Evolutionary conservation across 2,888 invertebrate species (phyloP), one percentile per base, ranked within the genome.

Genomic region (Agriopis marginaria): DNA sequence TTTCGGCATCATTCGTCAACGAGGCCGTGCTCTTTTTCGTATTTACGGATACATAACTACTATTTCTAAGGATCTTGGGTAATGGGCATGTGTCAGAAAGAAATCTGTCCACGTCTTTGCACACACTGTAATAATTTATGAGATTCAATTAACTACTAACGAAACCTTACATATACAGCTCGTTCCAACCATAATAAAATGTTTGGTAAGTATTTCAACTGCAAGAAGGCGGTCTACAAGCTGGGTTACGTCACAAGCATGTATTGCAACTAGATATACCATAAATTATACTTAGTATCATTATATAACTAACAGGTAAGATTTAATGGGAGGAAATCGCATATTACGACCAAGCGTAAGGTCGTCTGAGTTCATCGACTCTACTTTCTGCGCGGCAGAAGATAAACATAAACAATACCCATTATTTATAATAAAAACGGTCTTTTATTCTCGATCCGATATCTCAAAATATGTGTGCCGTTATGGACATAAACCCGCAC

Each of bases 351-450:
- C 54, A 49, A 40, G 60, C 58, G 60, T 75, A 72, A 76, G 77
- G 74, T 74, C 71, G 70, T 32, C 17, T 10, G 68, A 73, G 77
- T 75, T 77, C 77, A 68, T 65, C 70, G 75, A 77, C 77, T 70
- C 44, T 56, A 45, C 66, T 66, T 68, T 73, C 67, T 68, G 68
- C 54, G 61, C 54, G 71, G 45, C 63, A 39, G 47, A 54, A 32
- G 32, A 32, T 32, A 32, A 63, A 63, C 58, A 63, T 66, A 70
- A 66, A 73, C 64, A 72, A 66, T 67, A 71, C 68, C 70, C 70
- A 63, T 67, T 55, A 51, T 61, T 50, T 47, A 54, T 50, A n/a
- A 17, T 32, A 59, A 64, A 47, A 69, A 67, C 23, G 56, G 66
- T 66, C 65, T 56, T 66, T 59, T 50, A 39, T 12, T 55, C 69